A percentile compares a stretch with the other conserved stretches of the same genome.
These are phyloP conservation scores for Augochlorella aurata DNA, from an alignment of 2,888 invertebrate genomes.

Conservation along the genomic window DNA sequence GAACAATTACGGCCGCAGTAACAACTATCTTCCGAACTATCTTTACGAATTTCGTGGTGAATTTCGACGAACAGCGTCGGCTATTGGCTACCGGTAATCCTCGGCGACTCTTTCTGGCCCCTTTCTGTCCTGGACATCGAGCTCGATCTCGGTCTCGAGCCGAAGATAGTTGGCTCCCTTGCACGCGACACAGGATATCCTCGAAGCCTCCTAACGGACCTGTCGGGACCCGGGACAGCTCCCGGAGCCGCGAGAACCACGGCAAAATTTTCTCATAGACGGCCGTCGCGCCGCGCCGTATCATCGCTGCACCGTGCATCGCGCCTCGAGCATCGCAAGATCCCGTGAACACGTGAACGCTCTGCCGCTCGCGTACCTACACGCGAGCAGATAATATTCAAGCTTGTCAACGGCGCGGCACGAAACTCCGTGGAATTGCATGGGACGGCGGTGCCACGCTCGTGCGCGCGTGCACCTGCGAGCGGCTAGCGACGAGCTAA, in stretches of 20 bases:
- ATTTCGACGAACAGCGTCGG: constrained; percentile 48
- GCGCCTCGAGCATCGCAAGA: too few species aligned
- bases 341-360: too few species aligned
- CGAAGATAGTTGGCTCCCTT: constrained; percentile 76
- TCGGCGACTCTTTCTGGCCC: constrained; percentile 70
- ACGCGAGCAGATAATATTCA: constrained; percentile 56
- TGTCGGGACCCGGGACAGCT: constrained; percentile 61
- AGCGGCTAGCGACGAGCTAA: constrained; percentile 26
- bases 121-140: constrained; percentile 58
- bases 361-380: constrained; percentile 20
- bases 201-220: constrained; percentile 79
- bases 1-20: constrained; percentile 12
- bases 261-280: constrained; percentile 76
- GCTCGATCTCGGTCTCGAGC: constrained; percentile 38
- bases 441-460: constrained; percentile 19
- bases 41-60: too few species aligned
- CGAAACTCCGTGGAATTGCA: neutral
- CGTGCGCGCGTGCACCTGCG: constrained; percentile 44
- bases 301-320: neutral
- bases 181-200: constrained; percentile 80
- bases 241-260: constrained; percentile 65
- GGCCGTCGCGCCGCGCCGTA: constrained; percentile 46
- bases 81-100: constrained; percentile 67
- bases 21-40: too few species aligned
- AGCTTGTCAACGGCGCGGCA: constrained; percentile 49